Base-by-base conservation (phyloP, 2,888 invertebrate species). In the Aporophyla nigra region DNA sequence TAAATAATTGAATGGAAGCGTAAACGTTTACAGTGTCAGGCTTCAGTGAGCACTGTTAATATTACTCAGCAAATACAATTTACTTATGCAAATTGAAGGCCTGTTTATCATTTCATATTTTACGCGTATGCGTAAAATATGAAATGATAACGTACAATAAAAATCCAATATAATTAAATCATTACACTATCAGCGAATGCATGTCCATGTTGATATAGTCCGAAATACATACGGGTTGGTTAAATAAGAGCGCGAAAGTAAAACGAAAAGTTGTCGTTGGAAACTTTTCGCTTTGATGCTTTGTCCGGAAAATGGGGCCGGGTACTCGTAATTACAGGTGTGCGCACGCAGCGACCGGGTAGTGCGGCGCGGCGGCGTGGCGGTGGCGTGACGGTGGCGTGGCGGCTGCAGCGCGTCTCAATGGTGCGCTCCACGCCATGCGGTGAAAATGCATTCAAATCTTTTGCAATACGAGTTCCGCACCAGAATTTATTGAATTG, bases 391-490 rank as follows among this genome's bases (percentile, higher is more conserved):
- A 63, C 62, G 51, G 59, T 61, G 74, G 81, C 59, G 74, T 81
- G 78, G 46, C 73, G 78, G 70, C 54, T 68, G 61, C 40, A 71
- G 51, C 69, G 66, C 72, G 84, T 85, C 87, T 88, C 88, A 87
- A 90, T 88, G 79, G 87, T 68, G 56, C 67, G 61, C 76, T 76
- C 68, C 61, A 72, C 92, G 90, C 89, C 92, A 92, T 91, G 91
- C 92, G 87, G 90, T 87, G 90, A 93, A 94, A 94, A 94, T 93
- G 93, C 94, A 94, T 95, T 95, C 93, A 95, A 93, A 93, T 93
- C 92, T 93, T 92, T 91, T 91, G 91, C 90, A 92, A 92, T 93
- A 92, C 92, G 89, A 92, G 91, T 91, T 91, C 90, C 90, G 89
- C 89, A 88, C 86, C 87, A 87, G 91, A 93, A 93, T 95, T 95